phyloP scores from a whole-genome alignment of 2,113 vertebrate genomes.

The Cnemophilus loriae region DNA sequence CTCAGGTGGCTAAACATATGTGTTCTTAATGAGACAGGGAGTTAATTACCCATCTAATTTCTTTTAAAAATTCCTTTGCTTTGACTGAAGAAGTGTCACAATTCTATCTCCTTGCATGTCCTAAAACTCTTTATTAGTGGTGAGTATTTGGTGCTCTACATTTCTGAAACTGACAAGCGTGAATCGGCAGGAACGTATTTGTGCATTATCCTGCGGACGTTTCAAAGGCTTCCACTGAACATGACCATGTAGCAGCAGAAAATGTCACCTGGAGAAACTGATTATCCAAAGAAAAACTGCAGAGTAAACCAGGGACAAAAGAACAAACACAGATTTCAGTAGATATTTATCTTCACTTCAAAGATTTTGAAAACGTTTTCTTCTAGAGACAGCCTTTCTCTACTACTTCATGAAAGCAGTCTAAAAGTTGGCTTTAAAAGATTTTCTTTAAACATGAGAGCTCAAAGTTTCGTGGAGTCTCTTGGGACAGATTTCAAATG shows the following conservation, averaged over 20 bases:
- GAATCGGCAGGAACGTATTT: neutral
- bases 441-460: neutral
- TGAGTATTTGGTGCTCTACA: neutral
- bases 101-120: neutral
- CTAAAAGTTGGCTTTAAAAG: neutral
- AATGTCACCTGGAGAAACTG: neutral
- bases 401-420: neutral
- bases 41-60: constrained; percentile 48
- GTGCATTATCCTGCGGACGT: neutral
- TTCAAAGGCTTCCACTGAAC: neutral
- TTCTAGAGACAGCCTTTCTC: neutral
- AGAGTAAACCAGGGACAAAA: neutral
- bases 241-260: neutral
- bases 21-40: constrained; percentile 35
- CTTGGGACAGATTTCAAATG: neutral
- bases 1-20: constrained; percentile 48
- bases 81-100: neutral
- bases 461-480: neutral
- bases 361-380: neutral
- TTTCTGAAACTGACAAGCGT: neutral
- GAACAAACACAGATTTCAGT: neutral
- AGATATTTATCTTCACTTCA: neutral
- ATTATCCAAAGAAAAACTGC: neutral
- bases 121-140: neutral
- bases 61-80: neutral